Conservation (phyloP, 2,113 vertebrate genomes). For the Hyperoodon ampullatus region DNA sequence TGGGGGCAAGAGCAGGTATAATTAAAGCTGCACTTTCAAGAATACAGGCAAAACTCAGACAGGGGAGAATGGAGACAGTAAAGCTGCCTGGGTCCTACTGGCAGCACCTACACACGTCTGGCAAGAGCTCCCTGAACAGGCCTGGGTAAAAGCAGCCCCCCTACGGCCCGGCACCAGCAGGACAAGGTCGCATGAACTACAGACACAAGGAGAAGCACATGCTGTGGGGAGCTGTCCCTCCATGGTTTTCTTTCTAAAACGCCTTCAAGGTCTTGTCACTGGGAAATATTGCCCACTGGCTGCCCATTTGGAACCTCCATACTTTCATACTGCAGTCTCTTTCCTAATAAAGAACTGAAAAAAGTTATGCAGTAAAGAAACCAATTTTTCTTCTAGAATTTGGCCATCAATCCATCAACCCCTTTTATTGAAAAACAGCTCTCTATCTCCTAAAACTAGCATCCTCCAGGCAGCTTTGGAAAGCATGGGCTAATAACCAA, state of each 20-base stretch:
- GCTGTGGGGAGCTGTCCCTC: neutral
- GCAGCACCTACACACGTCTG: no score
- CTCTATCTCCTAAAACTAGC: neutral
- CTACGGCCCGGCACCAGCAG: neutral
- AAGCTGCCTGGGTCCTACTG: no score
- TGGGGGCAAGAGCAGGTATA: neutral
- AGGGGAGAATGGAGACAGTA: neutral
- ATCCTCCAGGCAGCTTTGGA: neutral
- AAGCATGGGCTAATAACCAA: neutral
- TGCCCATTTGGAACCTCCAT: neutral
- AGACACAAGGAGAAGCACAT: neutral
- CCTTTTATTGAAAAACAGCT: neutral
- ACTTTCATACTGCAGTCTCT: no score
- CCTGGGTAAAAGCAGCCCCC: neutral
- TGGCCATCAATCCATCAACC: neutral
- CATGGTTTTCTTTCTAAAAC: neutral
- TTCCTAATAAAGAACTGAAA: no score
- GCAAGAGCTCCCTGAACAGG: neutral
- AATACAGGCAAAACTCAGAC: neutral
- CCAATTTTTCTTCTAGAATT: neutral
- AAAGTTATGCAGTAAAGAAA: neutral
- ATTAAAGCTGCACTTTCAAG: neutral
- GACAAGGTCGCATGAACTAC: neutral
- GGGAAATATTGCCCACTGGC: neutral
- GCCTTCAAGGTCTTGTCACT: neutral